Evolutionary conservation across 2,113 vertebrate species (phyloP).

Genomic region (Apodemus sylvaticus): DNA sequence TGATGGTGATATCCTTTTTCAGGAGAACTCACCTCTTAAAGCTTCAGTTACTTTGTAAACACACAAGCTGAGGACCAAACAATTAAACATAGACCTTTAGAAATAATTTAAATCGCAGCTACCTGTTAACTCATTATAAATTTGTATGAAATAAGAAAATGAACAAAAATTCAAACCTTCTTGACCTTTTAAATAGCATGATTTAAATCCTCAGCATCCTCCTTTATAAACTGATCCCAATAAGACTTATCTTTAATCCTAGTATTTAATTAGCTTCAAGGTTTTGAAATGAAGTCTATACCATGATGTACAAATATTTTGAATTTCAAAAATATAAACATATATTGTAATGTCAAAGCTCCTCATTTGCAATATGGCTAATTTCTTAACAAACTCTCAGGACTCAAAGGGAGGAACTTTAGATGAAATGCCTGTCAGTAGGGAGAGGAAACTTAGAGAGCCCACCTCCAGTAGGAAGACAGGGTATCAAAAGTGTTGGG

Average conservation of each 20-base stretch:
- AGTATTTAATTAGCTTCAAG: background rate
- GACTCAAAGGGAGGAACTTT: too few relatives aligned
- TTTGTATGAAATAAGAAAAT: background rate
- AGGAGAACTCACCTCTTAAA: background rate
- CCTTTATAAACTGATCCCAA: background rate
- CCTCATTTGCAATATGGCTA: background rate
- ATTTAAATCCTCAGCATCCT: background rate
- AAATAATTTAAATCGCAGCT: background rate
- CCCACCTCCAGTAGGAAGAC: too few relatives aligned
- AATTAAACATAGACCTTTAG: background rate
- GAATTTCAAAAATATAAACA: slow-evolving; percentile 3
- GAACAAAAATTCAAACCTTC: background rate
- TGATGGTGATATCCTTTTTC: background rate
- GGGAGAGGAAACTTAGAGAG: too few relatives aligned
- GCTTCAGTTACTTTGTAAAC: background rate
- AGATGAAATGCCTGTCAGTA: too few relatives aligned
- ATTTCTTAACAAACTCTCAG: slow-evolving; percentile 18
- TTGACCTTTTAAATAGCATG: background rate
- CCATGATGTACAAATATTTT: background rate
- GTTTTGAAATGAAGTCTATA: background rate
- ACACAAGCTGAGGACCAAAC: background rate
- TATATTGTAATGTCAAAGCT: background rate
- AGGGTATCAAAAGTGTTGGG: too few relatives aligned
- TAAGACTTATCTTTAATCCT: background rate
- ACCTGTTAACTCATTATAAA: background rate